A percentile compares a stretch with the other conserved stretches of the same genome.
Conservation (phyloP, 2,888 invertebrate genomes). For the Pollenia griseotomentosa region DNA sequence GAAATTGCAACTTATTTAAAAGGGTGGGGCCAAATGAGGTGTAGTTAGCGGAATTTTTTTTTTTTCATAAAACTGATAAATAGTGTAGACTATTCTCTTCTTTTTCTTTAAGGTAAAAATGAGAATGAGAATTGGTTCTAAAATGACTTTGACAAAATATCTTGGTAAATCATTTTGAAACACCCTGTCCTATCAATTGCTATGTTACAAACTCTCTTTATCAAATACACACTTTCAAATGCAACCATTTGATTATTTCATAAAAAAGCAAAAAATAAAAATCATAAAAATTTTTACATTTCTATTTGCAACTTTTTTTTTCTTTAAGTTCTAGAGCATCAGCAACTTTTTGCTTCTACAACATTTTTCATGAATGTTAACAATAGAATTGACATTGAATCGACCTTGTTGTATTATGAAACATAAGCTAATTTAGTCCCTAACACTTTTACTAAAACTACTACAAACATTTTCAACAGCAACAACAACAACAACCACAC, state of each 20-base stretch:
- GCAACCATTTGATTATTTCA: conserved; percentile 33
- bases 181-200: background rate
- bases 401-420: conserved; percentile 70
- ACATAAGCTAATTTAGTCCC: conserved; percentile 70
- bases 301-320: background rate
- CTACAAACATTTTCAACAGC: conserved; percentile 22
- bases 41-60: background rate
- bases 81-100: too few species aligned
- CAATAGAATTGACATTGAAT: conserved; percentile 69
- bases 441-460: conserved; percentile 4
- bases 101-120: too few species aligned
- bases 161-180: background rate
- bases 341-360: conserved; percentile 30
- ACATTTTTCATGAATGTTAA: conserved; percentile 39
- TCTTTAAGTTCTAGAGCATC: conserved; percentile 9
- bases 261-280: conserved; percentile 1
- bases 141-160: background rate
- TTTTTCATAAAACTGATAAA: too few species aligned
- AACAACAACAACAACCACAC: background rate
- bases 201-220: background rate
- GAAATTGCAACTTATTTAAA: conserved; percentile 12
- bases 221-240: conserved; percentile 14
- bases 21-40: background rate
- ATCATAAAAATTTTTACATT: conserved; percentile 38
- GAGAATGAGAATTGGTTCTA: background rate